Percentiles rank a stretch among this genome's conserved stretches.
Evolutionary conservation across 2,113 vertebrate species (phyloP).

Genomic region (Chelonoidis abingdonii): DNA sequence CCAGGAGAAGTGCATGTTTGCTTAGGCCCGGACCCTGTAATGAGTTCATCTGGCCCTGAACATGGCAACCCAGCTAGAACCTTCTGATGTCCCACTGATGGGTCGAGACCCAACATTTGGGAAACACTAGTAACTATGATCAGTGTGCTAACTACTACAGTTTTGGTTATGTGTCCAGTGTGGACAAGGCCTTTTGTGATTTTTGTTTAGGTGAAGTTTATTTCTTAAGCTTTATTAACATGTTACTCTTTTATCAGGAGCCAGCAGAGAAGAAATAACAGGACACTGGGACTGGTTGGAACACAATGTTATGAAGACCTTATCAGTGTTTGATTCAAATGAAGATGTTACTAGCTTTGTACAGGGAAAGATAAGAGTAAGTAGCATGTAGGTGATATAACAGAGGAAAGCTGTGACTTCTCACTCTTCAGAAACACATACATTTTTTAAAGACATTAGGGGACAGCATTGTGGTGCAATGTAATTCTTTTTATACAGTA

Average conservation of each 20-base stretch:
- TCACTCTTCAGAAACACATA: background rate
- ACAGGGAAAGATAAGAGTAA: slow-evolving; percentile 97
- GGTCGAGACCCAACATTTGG: background rate
- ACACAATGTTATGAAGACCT: slow-evolving; percentile 94
- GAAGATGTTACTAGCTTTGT: slow-evolving; percentile 99
- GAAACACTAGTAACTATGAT: background rate
- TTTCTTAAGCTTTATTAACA: slow-evolving; percentile 25
- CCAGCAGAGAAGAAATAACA: slow-evolving; percentile 92
- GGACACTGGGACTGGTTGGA: slow-evolving; percentile 98
- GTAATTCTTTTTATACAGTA: background rate
- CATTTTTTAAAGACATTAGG: background rate
- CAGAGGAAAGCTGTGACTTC: background rate
- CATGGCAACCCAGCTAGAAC: background rate
- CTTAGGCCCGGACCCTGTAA: background rate
- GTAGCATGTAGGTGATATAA: slow-evolving; percentile 47
- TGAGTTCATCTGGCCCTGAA: background rate
- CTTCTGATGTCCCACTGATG: background rate
- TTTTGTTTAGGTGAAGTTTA: slow-evolving; percentile 32
- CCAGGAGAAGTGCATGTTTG: background rate
- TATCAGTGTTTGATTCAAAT: slow-evolving; percentile 96
- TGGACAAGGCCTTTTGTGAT: background rate
- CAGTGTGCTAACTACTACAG: background rate
- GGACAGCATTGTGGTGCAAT: background rate
- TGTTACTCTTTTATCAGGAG: slow-evolving; percentile 79
- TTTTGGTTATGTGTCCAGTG: background rate